Percentiles rank a stretch among this genome's conserved stretches.
Conservation (phyloP, 2,888 invertebrate species). For the Baronia brevicornis region DNA sequence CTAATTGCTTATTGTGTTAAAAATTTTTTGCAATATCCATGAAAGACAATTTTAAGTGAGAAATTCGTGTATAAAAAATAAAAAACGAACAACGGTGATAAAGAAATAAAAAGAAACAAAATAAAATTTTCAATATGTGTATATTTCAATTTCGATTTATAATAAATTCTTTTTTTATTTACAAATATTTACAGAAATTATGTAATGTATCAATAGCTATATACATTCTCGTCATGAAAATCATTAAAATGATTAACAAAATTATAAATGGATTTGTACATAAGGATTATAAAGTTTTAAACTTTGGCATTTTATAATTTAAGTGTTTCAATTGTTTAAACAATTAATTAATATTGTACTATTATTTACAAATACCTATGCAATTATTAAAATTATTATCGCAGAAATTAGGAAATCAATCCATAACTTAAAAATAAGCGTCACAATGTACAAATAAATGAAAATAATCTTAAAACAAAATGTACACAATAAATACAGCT, state of each 20-base stretch:
- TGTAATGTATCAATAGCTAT: slow-evolving; percentile 35
- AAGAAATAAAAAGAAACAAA: slow-evolving; percentile 65
- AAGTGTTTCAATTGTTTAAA: slow-evolving; percentile 31
- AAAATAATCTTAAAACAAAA: slow-evolving; percentile 35
- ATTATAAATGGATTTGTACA: slow-evolving; percentile 64
- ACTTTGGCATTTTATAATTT: slow-evolving; percentile 71
- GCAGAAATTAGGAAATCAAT: slow-evolving; percentile 66
- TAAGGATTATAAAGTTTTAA: slow-evolving; percentile 50
- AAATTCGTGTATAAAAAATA: slow-evolving; percentile 8
- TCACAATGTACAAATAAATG: slow-evolving; percentile 54
- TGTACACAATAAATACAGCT: slow-evolving; percentile 53
- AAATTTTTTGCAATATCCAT: too few relatives aligned
- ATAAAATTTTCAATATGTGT: slow-evolving; percentile 65
- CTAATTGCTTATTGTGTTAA: too few relatives aligned
- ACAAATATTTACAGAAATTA: slow-evolving; percentile 60
- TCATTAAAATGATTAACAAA: slow-evolving; percentile 38
- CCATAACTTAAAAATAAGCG: slow-evolving; percentile 49
- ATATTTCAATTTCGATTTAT: slow-evolving; percentile 58
- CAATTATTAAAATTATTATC: slow-evolving; percentile 59
- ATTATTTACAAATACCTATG: slow-evolving; percentile 47
- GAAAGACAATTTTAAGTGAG: too few relatives aligned
- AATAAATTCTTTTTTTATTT: slow-evolving; percentile 49
- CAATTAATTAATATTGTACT: slow-evolving; percentile 25
- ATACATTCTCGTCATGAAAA: slow-evolving; percentile 53
- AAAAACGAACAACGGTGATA: slow-evolving; percentile 28